phyloP scores from a whole-genome alignment of 2,797 vertebrate species.

The Muraenolepis orangiensis region DNA sequence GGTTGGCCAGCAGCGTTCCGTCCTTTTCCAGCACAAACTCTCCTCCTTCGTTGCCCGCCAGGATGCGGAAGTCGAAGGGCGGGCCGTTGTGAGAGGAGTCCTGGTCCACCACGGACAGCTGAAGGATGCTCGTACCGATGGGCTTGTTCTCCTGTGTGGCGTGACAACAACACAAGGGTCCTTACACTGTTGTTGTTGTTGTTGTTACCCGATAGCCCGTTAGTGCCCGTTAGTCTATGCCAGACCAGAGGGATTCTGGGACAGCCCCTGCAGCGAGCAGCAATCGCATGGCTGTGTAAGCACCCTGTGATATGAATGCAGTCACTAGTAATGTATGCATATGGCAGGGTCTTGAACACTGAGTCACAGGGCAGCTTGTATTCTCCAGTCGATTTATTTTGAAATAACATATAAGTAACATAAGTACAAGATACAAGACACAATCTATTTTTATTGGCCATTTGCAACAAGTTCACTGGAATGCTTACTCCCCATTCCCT shows the following conservation, averaged over 20 bases:
- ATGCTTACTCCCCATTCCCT: too few relatives aligned
- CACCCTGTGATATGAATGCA: not conserved
- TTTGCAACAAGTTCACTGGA: too few relatives aligned
- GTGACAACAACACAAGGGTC: not conserved
- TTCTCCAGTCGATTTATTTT: too few relatives aligned
- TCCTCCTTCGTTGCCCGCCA: constrained; percentile 88
- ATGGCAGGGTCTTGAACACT: too few relatives aligned
- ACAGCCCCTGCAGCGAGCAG: not conserved
- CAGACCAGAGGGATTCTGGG: not conserved
- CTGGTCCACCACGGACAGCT: constrained; percentile 89
- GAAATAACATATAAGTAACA: too few relatives aligned
- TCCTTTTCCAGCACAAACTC: constrained; percentile 86
- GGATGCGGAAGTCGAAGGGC: constrained; percentile 87
- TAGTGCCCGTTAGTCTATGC: not conserved
- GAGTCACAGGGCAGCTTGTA: too few relatives aligned
- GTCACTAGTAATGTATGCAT: too few relatives aligned
- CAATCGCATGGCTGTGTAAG: not conserved
- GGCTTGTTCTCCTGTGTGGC: constrained; percentile 90
- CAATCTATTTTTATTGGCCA: too few relatives aligned
- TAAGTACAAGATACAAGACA: too few relatives aligned
- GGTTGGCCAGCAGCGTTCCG: constrained; percentile 84
- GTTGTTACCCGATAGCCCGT: too few relatives aligned
- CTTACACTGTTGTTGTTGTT: not conserved
- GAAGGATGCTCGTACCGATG: constrained; percentile 89
- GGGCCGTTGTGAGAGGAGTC: constrained; percentile 95